These are phyloP conservation scores for Drosophila insularis DNA, from an alignment of 1,140 invertebrate genomes.

Conservation along the genomic window DNA sequence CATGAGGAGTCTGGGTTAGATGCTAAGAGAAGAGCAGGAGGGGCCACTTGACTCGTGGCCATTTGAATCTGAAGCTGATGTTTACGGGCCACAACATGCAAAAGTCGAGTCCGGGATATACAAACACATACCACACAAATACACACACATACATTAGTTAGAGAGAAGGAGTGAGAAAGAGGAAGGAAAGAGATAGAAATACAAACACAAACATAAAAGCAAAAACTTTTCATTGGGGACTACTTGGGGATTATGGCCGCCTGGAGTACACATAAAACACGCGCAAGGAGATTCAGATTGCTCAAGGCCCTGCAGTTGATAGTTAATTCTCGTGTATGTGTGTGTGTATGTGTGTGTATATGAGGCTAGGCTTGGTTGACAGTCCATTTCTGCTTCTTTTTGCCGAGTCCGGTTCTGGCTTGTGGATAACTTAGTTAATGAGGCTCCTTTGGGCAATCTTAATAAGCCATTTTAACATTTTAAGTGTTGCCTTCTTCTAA, in stretches of 20 bases:
- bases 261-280: conserved; percentile 74
- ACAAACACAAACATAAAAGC: conserved; percentile 57
- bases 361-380: neutral
- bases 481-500: conserved; percentile 1
- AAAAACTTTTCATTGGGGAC: conserved; percentile 70
- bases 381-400: neutral
- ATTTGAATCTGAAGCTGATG: conserved; percentile 18
- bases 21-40: neutral
- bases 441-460: conserved; percentile 43
- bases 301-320: conserved; percentile 40
- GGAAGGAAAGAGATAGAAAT: neutral
- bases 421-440: conserved; percentile 24
- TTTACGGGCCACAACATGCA: conserved; percentile 16
- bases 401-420: conserved; percentile 1
- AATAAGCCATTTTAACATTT: conserved; percentile 33
- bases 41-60: conserved; percentile 16
- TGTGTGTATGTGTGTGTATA: conserved; percentile 18
- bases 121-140: neutral
- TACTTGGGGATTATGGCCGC: conserved; percentile 72
- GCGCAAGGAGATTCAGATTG: conserved; percentile 46
- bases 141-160: conserved; percentile 1
- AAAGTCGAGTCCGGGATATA: conserved; percentile 6
- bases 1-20: conserved; percentile 10
- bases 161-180: neutral
- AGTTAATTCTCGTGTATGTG: conserved; percentile 25